Base-by-base conservation (phyloP, 1,140 invertebrate genomes). In the Trissolcus basalis region DNA sequence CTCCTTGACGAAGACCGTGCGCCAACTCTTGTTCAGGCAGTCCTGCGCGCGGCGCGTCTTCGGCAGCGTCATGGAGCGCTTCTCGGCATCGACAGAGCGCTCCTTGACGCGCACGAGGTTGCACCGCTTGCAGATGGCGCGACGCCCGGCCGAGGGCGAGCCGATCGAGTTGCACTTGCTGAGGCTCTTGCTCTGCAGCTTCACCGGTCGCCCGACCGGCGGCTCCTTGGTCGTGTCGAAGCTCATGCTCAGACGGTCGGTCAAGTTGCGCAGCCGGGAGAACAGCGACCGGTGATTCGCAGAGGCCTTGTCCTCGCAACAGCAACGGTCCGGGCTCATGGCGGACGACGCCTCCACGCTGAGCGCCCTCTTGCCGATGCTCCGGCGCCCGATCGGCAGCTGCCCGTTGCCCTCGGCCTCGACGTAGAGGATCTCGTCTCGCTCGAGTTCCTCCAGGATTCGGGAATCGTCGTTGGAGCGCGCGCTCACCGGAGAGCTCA, bases 191-290 rank as follows among this genome's bases (percentile, higher is more conserved):
- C 2, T 64, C 10, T 81, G 81, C 1, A 1, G 81, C 12, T 85
- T 86, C 0, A 60, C 49, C 1, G 75, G 50, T 43, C 86, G 86
- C 0, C 76, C 53, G 27, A 76, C 50, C 4, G 79, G 80, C 0
- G 81, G 64, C 4, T 87, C 87, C 47, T 82, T 85, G 9, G 84
- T 83, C 4, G 84, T 83, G 12, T 88, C 87, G 64, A 87, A 88
- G 36, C 86, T 87, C 12, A 87, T 86, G 45, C 82, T 86, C 41
- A 88, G 27, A 0, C 85, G 82, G 51, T 86, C 86, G 0, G 86
- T 88, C 36, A 87, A 79, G 44, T 86, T 86, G 5, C 86, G 78
- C 16, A 87, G 33, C n/a, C 86, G 78, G 0, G 85, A 82, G 5
- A 88, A 65, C 15, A 88, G 41, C 0, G 87, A 87, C 27, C 85